Evolutionary conservation across 2,113 vertebrate species (phyloP).

Genomic region (Pandion haliaetus): DNA sequence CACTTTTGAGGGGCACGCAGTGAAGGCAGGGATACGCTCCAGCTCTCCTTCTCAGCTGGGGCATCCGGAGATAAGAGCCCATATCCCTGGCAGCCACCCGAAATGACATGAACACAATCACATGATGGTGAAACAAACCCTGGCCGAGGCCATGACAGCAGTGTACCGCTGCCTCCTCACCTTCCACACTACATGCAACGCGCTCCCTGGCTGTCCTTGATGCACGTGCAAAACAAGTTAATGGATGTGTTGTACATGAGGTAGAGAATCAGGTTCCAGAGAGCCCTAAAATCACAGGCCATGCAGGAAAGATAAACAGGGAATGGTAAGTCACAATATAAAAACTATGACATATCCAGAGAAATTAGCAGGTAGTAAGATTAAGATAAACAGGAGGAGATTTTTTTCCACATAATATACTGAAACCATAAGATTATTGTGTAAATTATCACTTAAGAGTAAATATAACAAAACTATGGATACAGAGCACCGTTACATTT

Average conservation of each 20-base stretch:
- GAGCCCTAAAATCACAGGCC: background rate
- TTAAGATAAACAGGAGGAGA: background rate
- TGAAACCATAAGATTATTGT: background rate
- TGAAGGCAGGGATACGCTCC: background rate
- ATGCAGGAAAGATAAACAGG: fast-evolving
- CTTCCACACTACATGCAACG: fast-evolving
- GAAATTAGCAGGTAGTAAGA: background rate
- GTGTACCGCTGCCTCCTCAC: background rate
- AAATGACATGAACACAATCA: background rate
- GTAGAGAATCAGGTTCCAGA: background rate
- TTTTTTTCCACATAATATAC: background rate
- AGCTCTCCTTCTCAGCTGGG: background rate
- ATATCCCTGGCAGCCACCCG: conserved; percentile 19
- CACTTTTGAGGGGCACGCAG: background rate
- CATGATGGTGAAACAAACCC: conserved; percentile 31
- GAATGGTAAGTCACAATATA: background rate
- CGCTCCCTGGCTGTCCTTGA: fast-evolving
- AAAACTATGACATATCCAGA: background rate
- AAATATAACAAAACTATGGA: background rate
- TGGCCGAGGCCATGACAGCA: background rate
- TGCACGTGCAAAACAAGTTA: too few species aligned
- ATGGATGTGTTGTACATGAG: fast-evolving
- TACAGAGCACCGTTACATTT: background rate
- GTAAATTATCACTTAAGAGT: background rate
- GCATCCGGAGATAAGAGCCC: conserved; percentile 15